Evolutionary conservation across 1,140 invertebrate genomes (phyloP).

Genomic region (Scaptomyza montana): DNA sequence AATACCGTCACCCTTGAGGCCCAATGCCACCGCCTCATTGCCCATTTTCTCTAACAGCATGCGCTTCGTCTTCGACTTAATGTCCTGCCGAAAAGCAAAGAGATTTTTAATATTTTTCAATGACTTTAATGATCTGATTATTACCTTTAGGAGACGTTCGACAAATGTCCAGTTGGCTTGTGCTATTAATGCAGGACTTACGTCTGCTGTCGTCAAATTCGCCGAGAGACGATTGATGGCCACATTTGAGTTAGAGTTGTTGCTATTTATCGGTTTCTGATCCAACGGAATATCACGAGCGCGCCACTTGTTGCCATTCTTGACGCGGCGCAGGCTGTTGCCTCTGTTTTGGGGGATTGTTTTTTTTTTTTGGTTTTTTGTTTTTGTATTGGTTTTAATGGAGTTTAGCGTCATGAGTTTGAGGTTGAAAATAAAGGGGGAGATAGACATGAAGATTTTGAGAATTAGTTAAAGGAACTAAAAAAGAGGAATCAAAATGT

Average conservation of each 20-base stretch:
- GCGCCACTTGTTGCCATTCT: conserved; percentile 86
- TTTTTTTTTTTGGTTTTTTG: conserved; percentile 46
- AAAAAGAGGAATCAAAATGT: conserved; percentile 26
- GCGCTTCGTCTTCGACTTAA: conserved; percentile 96
- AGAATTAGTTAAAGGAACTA: conserved; percentile 59
- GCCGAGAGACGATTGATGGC: conserved; percentile 77
- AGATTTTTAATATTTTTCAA: neutral
- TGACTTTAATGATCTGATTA: neutral
- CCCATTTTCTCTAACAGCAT: conserved; percentile 99
- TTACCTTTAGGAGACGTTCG: conserved; percentile 96
- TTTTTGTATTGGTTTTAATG: conserved; percentile 43
- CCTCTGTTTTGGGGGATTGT: conserved; percentile 81
- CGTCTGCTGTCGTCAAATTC: conserved; percentile 77
- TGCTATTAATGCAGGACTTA: conserved; percentile 89
- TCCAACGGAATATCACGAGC: conserved; percentile 86
- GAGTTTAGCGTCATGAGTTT: conserved; percentile 67
- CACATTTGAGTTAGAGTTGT: conserved; percentile 48
- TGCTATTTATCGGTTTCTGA: conserved; percentile 61
- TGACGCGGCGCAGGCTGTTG: conserved; percentile 86
- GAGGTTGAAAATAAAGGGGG: conserved; percentile 44
- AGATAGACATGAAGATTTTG: conserved; percentile 49
- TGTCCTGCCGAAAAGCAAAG: conserved; percentile 86
- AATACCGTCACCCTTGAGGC: conserved; percentile 89
- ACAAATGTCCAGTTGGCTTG: conserved; percentile 99
- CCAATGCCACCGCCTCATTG: conserved; percentile 90